A percentile compares a stretch with the other conserved stretches of the same genome.
These are phyloP conservation scores for Cybosia mesomella DNA, from an alignment of 2,888 invertebrate genomes.

Conservation along the genomic window DNA sequence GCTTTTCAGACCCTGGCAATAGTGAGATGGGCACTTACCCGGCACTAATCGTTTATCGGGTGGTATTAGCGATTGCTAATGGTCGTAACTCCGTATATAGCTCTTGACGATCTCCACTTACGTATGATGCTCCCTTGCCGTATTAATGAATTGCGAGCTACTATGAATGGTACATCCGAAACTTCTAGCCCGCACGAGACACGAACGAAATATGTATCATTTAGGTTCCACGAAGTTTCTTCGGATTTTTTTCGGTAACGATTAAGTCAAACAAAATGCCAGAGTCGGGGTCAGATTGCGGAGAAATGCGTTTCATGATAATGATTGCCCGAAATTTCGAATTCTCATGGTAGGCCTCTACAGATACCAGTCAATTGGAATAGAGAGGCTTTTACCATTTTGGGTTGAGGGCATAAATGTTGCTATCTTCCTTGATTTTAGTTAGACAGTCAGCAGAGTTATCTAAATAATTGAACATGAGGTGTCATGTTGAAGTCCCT, in stretches of 20 bases:
- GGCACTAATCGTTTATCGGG: slow-evolving; percentile 7
- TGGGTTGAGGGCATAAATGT: background rate
- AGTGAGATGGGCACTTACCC: background rate
- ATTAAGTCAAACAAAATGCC: too few relatives aligned
- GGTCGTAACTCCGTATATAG: slow-evolving; percentile 13
- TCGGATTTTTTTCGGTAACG: background rate
- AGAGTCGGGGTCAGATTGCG: background rate
- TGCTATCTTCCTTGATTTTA: background rate
- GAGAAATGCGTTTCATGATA: background rate
- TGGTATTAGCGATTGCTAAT: slow-evolving; percentile 30
- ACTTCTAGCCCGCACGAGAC: background rate
- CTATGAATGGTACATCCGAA: background rate
- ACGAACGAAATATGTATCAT: too few relatives aligned
- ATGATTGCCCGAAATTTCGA: background rate
- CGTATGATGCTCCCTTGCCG: slow-evolving; percentile 14
- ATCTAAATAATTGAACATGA: background rate
- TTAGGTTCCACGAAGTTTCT: background rate
- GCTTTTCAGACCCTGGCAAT: background rate
- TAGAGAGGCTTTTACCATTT: slow-evolving; percentile 1
- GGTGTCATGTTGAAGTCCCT: background rate
- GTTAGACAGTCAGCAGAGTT: background rate
- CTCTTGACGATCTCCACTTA: slow-evolving; percentile 11
- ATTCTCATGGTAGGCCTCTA: background rate
- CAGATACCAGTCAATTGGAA: background rate
- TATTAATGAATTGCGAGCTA: background rate